Evolutionary conservation across 2,113 vertebrate species (phyloP), one percentile per base, ranked within the genome.

Genomic region (Phalacrocorax pelagicus): DNA sequence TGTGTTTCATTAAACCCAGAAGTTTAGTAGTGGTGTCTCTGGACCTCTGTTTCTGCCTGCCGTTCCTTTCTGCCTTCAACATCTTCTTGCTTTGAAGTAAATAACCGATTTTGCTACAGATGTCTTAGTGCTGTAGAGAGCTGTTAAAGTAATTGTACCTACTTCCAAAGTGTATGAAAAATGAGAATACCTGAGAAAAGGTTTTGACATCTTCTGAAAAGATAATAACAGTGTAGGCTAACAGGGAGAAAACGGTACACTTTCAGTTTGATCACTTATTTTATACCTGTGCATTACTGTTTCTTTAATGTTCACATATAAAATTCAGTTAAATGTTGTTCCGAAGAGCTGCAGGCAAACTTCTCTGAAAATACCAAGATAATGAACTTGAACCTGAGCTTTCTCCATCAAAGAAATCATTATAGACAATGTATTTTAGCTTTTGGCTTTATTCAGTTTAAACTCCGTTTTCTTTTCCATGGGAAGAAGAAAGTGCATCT

Each of bases 381-480:
- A 97, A 98, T 96, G 97, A 98, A 98, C 97, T 98, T 98, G 97
- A 98, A 98, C 97, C 88, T 91, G 8, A 95, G 96, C 86, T 97
- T 98, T 96, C 96, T 92, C 97, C 93, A 95, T 97, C 94, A 96
- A 94, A 97, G 97, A 96, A 98, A 98, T 98, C 97, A 95, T 97
- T 97, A 97, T 9, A 96, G 90, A 94, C 95, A 96, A 88, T 96
- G 84, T 97, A 79, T 92, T 97, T 96, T 95, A 96, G 79, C 93
- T 96, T 93, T 95, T 90, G 95, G 97, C 96, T 98, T 98, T 96
- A 94, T 97, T 97, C 54, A 12, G 93, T 95, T 97, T 96, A 95
- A 98, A 98, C 98, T 97, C 97, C 73, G 82, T 86, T 96, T 96
- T 97, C 94, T 95, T 36, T 86, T 83, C 96, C 80, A 58, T 86